Base-by-base conservation (phyloP, 2,888 invertebrate genomes). In the Argyresthia goedartella region DNA sequence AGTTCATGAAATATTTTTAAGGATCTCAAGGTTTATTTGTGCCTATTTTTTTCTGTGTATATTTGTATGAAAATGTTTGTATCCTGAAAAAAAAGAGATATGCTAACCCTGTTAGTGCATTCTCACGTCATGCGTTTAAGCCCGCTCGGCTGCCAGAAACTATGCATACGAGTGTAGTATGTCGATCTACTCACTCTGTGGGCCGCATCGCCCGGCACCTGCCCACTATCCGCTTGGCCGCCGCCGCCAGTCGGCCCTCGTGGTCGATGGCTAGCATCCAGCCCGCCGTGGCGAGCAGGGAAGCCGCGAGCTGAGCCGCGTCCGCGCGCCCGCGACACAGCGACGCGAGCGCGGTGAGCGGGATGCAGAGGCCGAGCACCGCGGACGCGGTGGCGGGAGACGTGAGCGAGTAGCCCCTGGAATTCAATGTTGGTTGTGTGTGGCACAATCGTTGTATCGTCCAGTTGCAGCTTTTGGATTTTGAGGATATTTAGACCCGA, bases 381-480 rank as follows among this genome's bases (percentile, higher is more conserved):
- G 96, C 77, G 1, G 96, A 96, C 33, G 96, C 98, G 62, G 96
- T 93, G 49, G 95, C 88, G 0, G 96, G 93, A 11, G 97, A 97
- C 14, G 98, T 98, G 62, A 98, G 85, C 64, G 97, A 96, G 64
- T 96, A 94, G 50, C 97, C 98, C 95, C 97, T 97, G 79, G n/a
- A n/a, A n/a, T n/a, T n/a, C n/a, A n/a, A n/a, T n/a, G n/a, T n/a
- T n/a, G n/a, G n/a, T n/a, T 10, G 36, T 13, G 13, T 25, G 8
- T 7, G n/a, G n/a, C n/a, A n/a, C n/a, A n/a, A n/a, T n/a, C n/a
- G n/a, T n/a, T n/a, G 9, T 8, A 9, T 7, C 36, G 36, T 9
- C 9, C 7, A 36, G 7, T 36, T 8, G 36, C 36, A 36, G 9
- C 8, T n/a, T n/a, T n/a, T n/a, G 9, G 9, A 36, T 8, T 36